Percentiles rank a stretch among this genome's conserved stretches.
Conservation (phyloP, 2,797 vertebrate species). For the Chaetophractus vellerosus region DNA sequence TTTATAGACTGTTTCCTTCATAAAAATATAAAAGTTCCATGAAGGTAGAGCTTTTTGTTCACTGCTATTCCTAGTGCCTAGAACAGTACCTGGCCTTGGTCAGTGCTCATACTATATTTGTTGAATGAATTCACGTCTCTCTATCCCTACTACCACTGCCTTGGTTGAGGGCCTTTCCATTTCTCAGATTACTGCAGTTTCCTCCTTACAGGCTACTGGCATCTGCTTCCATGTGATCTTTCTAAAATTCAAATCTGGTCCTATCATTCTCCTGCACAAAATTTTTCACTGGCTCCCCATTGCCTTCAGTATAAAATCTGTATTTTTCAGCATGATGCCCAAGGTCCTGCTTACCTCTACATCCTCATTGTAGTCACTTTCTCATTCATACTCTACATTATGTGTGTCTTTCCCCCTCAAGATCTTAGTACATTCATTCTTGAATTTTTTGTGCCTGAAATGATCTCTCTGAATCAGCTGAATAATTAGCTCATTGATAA, state of each 20-base stretch:
- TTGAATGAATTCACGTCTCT: neutral
- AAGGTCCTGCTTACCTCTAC: neutral
- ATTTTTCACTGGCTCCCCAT: neutral
- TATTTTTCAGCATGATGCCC: neutral
- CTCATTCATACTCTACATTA: neutral
- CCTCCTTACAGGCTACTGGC: neutral
- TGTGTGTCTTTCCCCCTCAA: neutral
- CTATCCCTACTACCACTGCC: neutral
- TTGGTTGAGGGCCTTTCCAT: neutral
- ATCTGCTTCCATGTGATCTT: neutral
- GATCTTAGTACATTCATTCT: neutral
- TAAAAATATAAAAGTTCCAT: neutral
- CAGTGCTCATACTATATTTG: neutral
- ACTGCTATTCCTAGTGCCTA: neutral
- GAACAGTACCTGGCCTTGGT: too few species aligned
- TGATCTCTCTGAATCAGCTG: neutral
- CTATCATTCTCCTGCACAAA: neutral
- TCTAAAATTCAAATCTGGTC: neutral
- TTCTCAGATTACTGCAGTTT: neutral
- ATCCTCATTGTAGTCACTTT: neutral
- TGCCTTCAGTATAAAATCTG: neutral
- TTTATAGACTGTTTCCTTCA: neutral
- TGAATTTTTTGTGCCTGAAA: neutral
- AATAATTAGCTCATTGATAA: neutral
- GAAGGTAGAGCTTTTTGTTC: neutral